Evolutionary conservation across 2,888 invertebrate genomes (phyloP).

Genomic region (Panopea generosa): DNA sequence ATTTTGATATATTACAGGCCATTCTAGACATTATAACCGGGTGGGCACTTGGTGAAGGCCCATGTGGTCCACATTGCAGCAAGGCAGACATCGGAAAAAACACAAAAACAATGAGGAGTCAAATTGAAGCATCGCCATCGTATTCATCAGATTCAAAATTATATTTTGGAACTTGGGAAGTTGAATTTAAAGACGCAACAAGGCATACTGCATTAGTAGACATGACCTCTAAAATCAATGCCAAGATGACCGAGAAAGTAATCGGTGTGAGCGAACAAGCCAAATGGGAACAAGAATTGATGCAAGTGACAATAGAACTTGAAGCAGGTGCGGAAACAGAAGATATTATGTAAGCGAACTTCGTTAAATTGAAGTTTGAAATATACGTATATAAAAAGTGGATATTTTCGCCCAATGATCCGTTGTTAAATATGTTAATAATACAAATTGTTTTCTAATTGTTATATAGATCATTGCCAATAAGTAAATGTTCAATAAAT

Average conservation of each 20-base stretch:
- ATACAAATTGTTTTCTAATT: no score
- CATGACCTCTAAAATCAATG: constrained; percentile 23
- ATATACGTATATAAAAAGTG: not conserved
- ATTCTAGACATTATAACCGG: constrained; percentile 64
- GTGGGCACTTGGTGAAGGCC: constrained; percentile 67
- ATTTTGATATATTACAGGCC: no score
- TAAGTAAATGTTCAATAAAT: no score
- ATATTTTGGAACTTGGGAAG: constrained; percentile 62
- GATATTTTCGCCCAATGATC: no score
- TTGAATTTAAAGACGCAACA: constrained; percentile 13
- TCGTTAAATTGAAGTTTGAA: no score
- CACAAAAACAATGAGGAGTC: constrained; percentile 34
- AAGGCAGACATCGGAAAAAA: constrained; percentile 41
- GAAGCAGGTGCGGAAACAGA: constrained; percentile 14
- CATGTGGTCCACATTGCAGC: constrained; percentile 61
- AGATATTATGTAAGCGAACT: constrained; percentile 53
- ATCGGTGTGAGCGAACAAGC: constrained; percentile 53
- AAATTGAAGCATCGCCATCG: not conserved
- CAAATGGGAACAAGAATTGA: constrained; percentile 65
- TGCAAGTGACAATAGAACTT: constrained; percentile 30
- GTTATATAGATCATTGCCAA: no score
- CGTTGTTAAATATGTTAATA: no score
- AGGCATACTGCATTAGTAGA: not conserved
- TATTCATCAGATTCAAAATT: constrained; percentile 3
- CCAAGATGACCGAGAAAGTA: constrained; percentile 40